Evolutionary conservation across 2,113 vertebrate genomes (phyloP).

Genomic region (Malaclemys terrapin): DNA sequence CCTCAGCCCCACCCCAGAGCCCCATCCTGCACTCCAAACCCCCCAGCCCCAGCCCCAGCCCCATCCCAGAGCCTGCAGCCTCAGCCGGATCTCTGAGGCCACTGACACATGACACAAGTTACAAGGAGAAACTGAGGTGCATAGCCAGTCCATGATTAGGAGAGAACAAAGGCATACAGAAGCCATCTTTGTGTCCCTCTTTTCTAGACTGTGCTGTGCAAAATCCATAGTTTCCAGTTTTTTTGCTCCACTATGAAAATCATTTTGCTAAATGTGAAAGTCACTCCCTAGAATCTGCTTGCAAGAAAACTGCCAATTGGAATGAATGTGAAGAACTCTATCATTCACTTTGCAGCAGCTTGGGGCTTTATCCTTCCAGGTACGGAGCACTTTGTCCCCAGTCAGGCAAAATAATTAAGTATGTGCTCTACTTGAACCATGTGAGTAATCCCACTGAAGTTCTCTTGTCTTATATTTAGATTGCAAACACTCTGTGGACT

Average conservation of each 20-base stretch:
- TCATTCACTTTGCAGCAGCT: neutral
- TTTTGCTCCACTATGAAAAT: no score
- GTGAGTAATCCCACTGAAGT: neutral
- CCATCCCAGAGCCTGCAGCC: no score
- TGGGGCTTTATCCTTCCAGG: neutral
- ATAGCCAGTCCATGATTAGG: neutral
- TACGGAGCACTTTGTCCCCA: neutral
- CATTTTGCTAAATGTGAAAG: fast-evolving
- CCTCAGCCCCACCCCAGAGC: no score
- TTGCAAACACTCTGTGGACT: neutral
- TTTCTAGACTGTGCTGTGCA: fast-evolving
- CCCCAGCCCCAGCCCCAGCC: no score
- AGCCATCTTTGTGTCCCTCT: neutral
- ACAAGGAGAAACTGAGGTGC: neutral
- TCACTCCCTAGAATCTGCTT: neutral
- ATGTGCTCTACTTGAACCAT: neutral
- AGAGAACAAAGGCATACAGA: neutral
- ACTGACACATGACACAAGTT: fast-evolving
- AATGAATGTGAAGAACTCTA: neutral
- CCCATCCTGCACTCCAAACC: no score
- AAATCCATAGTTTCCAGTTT: neutral
- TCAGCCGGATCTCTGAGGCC: neutral
- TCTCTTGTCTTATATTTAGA: neutral
- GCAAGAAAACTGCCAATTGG: neutral
- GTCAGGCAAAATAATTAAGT: neutral